Evolutionary conservation across 2,113 vertebrate genomes (phyloP), one percentile per base, ranked within the genome.

Genomic region (Gymnocephalus cernua): DNA sequence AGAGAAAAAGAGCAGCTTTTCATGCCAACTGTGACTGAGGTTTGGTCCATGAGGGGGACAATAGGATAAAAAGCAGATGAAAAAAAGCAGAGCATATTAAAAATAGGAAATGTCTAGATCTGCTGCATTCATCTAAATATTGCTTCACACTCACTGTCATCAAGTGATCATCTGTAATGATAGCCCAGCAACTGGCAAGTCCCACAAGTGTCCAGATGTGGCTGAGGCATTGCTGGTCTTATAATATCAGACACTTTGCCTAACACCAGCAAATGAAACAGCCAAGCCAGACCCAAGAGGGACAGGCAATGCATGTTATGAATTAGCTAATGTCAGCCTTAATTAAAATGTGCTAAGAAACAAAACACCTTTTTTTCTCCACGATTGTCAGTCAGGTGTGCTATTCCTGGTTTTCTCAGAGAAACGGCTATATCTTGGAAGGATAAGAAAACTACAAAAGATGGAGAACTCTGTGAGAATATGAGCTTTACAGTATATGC

Each of bases 261-360:
- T 81, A 84, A 91, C 89, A 91, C 89, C 84, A 92, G 68, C 84
- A 89, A 91, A 91, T 93, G 80, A 91, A 90, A 87, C 79, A 79
- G 83, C 82, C 66, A 71, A 80, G 75, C 78, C 58, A 73, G 32
- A 72, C 82, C 85, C 82, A 68, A 45, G 79, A 87, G 90, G 62
- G 67, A 66, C 45, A 19, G 18, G 15, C 65, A 44, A 62, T 59
- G 67, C 79, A 82, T 85, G 86, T 75, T 91, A 91, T 83, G 77
- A 92, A 92, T 91, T 77, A 91, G 84, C 84, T 85, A 51, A 87
- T 89, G 88, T 90, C 86, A 87, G 77, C 77, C 48, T 54, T 90
- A 89, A 93, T 94, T 91, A 91, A 89, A 91, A 91, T 74, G 86
- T 92, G 91, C 70, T 69, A 84, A 86, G 59, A 65, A 69, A 83